These are phyloP conservation scores for Laupala kohalensis DNA, from an alignment of 1,140 invertebrate genomes.

Conservation along the genomic window DNA sequence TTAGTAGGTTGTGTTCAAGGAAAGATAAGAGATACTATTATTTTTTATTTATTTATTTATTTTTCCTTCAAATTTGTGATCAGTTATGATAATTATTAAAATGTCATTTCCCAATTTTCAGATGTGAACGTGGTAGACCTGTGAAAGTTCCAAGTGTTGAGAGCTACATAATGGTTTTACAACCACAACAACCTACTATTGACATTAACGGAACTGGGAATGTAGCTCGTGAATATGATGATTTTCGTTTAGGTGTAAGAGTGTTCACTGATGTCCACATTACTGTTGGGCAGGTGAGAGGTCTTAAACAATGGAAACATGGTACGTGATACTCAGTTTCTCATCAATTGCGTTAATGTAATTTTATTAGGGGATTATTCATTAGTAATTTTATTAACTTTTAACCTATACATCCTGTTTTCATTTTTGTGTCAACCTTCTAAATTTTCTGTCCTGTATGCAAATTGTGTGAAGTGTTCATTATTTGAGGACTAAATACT, in stretches of 20 bases:
- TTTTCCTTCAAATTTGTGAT: too few species aligned
- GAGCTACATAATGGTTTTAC: slow-evolving; percentile 74
- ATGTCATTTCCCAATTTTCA: slow-evolving; percentile 21
- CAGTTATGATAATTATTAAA: neutral
- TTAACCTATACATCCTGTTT: neutral
- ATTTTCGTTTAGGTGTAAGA: slow-evolving; percentile 69
- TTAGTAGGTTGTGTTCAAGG: too few species aligned
- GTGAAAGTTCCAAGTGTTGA: slow-evolving; percentile 61
- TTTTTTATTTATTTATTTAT: too few species aligned
- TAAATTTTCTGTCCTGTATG: neutral
- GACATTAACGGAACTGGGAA: slow-evolving; percentile 70
- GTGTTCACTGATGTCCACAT: slow-evolving; percentile 71
- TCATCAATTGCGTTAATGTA: neutral
- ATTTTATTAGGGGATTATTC: neutral
- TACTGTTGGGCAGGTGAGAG: slow-evolving; percentile 35
- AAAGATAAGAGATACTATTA: too few species aligned
- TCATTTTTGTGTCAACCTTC: neutral
- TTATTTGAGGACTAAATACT: slow-evolving; percentile 10
- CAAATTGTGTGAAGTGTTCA: slow-evolving; percentile 14
- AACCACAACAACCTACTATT: slow-evolving; percentile 71
- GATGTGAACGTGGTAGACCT: slow-evolving; percentile 54
- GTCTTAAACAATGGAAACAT: slow-evolving; percentile 25
- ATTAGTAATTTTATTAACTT: neutral
- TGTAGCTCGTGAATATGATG: slow-evolving; percentile 68
- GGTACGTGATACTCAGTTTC: slow-evolving; percentile 16